Conservation (phyloP, 2,797 vertebrate species). For the Rhadinocentrus ornatus region DNA sequence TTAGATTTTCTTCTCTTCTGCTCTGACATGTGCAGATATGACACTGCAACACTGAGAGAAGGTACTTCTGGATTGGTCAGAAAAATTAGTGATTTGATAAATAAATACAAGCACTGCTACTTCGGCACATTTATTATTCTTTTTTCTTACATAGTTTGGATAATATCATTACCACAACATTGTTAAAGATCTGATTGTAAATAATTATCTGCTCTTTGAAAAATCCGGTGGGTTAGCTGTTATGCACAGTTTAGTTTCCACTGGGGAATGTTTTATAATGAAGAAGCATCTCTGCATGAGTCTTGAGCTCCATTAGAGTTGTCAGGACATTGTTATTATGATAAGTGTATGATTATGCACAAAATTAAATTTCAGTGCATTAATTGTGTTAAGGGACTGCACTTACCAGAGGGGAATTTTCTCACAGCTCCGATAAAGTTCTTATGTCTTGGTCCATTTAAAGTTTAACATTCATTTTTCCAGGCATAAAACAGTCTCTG, state of each 20-base stretch:
- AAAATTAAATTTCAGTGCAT: not conserved
- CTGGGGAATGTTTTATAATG: not conserved
- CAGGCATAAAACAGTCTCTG: not conserved
- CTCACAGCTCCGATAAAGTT: not conserved
- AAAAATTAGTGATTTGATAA: no score
- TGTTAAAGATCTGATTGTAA: not conserved
- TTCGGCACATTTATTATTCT: no score
- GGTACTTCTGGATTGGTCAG: no score
- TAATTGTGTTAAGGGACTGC: not conserved
- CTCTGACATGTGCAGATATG: no score
- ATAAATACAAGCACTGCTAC: no score
- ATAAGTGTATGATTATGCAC: not conserved
- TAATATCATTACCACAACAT: no score
- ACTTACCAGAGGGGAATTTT: not conserved
- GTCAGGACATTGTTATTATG: not conserved
- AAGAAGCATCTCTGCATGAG: not conserved
- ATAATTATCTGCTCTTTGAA: not conserved
- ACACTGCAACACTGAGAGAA: no score
- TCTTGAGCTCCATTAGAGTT: not conserved
- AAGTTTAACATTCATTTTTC: conserved; percentile 5
- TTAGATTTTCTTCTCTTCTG: no score
- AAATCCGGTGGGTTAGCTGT: not conserved
- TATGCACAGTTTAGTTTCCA: not conserved
- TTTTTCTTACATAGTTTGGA: no score
- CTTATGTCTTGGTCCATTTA: not conserved